Conservation (phyloP, 2,113 vertebrate genomes). For the Eptatretus burgeri region DNA sequence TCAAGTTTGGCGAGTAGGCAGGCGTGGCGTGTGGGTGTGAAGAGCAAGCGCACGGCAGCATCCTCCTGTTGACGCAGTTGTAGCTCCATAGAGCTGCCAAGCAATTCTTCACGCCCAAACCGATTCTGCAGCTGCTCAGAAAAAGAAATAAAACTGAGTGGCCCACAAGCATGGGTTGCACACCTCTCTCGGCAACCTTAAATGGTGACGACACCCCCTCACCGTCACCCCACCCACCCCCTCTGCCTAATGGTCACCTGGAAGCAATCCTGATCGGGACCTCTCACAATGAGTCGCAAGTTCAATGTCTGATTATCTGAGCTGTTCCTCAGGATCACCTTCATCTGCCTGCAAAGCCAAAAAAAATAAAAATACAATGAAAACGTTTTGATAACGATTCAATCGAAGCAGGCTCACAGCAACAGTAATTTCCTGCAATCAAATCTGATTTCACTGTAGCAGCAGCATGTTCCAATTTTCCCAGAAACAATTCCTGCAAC, state of each 20-base stretch:
- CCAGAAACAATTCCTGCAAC: no score
- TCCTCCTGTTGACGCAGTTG: conserved; percentile 54
- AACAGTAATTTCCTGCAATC: no score
- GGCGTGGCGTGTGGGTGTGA: conserved; percentile 51
- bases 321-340: conserved; percentile 51
- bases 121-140: conserved; percentile 43
- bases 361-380: not conserved
- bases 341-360: conserved; percentile 34
- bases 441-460: no score
- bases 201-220: no score
- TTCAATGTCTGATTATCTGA: conserved; percentile 29
- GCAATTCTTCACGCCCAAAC: conserved; percentile 38
- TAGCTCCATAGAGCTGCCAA: conserved; percentile 43
- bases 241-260: conserved; percentile 23
- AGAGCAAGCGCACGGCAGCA: conserved; percentile 35
- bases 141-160: conserved; percentile 7
- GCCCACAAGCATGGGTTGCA: no score
- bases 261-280: conserved; percentile 84
- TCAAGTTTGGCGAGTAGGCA: conserved; percentile 77
- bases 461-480: no score
- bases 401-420: no score
- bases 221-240: no score
- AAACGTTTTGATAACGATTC: no score
- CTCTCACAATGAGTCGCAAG: conserved; percentile 48
- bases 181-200: no score